phyloP scores from a whole-genome alignment of 2,113 vertebrate genomes.

The Meles meles region DNA sequence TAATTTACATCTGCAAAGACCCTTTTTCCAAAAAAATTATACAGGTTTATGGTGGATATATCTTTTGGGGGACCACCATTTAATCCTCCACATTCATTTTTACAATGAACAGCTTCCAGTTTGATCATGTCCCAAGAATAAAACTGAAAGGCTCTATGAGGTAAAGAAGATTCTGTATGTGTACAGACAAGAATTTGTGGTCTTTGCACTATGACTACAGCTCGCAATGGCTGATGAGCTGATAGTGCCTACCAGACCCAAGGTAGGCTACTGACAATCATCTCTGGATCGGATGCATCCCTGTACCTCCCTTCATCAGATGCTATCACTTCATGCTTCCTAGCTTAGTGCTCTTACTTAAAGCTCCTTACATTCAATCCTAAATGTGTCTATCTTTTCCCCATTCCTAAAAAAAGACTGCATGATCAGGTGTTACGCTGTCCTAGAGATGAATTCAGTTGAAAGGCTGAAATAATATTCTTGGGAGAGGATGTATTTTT shows the following conservation, averaged over 20 bases:
- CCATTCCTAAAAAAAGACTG: neutral
- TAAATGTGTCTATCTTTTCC: neutral
- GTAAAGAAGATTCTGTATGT: neutral
- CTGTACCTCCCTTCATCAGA: neutral
- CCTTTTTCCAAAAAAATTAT: neutral
- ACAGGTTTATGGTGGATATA: neutral
- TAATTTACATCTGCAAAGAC: neutral
- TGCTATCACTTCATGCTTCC: neutral
- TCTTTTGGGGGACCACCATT: neutral
- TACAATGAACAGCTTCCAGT: neutral
- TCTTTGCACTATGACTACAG: neutral
- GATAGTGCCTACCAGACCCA: neutral
- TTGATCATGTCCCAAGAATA: neutral
- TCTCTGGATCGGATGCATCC: neutral
- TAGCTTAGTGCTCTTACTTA: neutral
- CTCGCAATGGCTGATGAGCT: neutral
- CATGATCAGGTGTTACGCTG: neutral
- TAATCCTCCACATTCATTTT: neutral
- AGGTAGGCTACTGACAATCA: neutral
- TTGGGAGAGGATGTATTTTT: neutral
- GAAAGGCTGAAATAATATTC: neutral
- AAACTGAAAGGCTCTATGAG: neutral
- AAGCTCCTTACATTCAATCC: neutral
- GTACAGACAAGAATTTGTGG: neutral
- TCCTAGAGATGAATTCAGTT: neutral